Evolutionary conservation across 2,113 vertebrate genomes (phyloP).

Genomic region (Nanger granti): DNA sequence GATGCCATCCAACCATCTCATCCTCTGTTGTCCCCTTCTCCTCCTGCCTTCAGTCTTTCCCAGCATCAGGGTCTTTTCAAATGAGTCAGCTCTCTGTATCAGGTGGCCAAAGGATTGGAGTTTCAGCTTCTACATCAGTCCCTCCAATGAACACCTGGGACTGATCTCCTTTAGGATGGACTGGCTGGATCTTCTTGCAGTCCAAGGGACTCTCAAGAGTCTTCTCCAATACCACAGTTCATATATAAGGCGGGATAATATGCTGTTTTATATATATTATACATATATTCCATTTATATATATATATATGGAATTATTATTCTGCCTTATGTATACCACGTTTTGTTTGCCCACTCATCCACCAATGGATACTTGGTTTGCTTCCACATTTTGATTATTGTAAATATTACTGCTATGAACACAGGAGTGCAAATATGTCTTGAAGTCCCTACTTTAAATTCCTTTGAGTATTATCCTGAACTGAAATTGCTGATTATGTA

Average conservation of each 20-base stretch:
- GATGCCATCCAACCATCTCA: too few relatives aligned
- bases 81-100: too few relatives aligned
- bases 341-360: background rate
- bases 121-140: too few relatives aligned
- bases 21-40: too few relatives aligned
- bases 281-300: background rate
- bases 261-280: background rate
- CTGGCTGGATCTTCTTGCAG: too few relatives aligned
- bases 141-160: too few relatives aligned
- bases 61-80: too few relatives aligned
- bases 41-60: too few relatives aligned
- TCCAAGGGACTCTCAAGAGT: too few relatives aligned
- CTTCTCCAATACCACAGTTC: too few relatives aligned
- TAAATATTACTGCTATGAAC: background rate
- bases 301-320: background rate
- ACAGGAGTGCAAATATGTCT: background rate
- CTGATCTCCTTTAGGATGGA: too few relatives aligned
- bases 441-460: background rate
- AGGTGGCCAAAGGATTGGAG: too few relatives aligned
- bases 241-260: background rate
- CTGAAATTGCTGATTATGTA: background rate
- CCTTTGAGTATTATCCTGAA: background rate
- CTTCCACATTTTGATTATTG: background rate
- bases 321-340: background rate
- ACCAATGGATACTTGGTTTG: background rate